Conservation (phyloP, 2,888 invertebrate genomes). For the Rhogogaster chlorosoma region DNA sequence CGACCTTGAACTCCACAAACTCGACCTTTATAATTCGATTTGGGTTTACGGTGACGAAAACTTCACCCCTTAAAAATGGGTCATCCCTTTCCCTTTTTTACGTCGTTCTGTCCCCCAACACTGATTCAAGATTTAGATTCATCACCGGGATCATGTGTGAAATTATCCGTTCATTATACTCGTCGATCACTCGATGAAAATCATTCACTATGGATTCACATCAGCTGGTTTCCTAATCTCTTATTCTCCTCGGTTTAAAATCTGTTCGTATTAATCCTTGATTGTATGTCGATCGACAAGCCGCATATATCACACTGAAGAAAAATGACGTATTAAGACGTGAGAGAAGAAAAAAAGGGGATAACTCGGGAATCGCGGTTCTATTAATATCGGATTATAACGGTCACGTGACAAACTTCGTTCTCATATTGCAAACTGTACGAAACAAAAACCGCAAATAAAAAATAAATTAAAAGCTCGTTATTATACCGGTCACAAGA, state of each 20-base stretch:
- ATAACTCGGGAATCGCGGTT: neutral
- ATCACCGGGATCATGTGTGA: neutral
- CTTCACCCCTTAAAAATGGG: neutral
- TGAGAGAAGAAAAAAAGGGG: neutral
- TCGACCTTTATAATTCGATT: conserved; percentile 18
- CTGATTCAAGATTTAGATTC: neutral
- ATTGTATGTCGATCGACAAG: neutral
- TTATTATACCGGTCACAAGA: neutral
- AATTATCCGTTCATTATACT: neutral
- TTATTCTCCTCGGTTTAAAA: neutral
- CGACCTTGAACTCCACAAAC: neutral
- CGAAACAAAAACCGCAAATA: too few species aligned
- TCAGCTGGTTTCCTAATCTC: neutral
- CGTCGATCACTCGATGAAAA: neutral
- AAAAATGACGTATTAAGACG: neutral
- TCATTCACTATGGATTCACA: neutral
- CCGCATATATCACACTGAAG: neutral
- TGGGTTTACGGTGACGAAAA: neutral
- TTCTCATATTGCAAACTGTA: conserved; percentile 30
- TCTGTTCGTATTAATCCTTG: neutral
- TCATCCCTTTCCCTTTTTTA: neutral
- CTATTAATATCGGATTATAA: neutral
- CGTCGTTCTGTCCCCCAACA: too few species aligned
- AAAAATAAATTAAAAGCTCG: neutral
- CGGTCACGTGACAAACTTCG: conserved; percentile 43